Evolutionary conservation across 1,140 invertebrate genomes (phyloP), one percentile per base, ranked within the genome.

Genomic region (Macrosteles quadrilineatus): DNA sequence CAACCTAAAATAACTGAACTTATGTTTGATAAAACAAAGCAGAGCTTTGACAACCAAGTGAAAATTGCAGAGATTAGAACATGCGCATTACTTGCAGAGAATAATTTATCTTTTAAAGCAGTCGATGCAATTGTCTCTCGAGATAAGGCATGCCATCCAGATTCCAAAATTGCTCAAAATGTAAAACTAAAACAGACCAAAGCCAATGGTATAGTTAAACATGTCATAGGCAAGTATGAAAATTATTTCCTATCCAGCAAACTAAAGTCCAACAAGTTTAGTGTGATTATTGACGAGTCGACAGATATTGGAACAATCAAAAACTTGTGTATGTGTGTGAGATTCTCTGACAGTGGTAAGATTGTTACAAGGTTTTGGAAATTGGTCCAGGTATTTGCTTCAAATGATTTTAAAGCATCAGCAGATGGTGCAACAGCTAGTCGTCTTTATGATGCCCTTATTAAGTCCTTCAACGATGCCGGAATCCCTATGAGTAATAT

Each of bases 281-380:
- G 65, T 17, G 72, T 78, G 32, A 55, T 77, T 23, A 73, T 67
- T 4, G 76, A 77, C 45, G 76, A 77, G 67, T 77, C 77, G 9
- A 76, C 75, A 0, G 73, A 77, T 67, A 74, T 78, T 30, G 40
- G 71, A 23, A 65, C 67, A 2, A 14, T 64, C 2, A 73, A 75
- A 70, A 69, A 69, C 0, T 31, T 62, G n/a, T 74, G 76, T 68
- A 72, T 73, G 62, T 70, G 73, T 68, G 73, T 72, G 17, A 67
- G 73, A 65, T 79, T 74, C 76, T 79, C 73, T 71, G 73, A 77
- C 72, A 40, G 67, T 27, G 66, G 75, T 53, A 55, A 55, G 74
- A 71, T 80, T 2, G 71, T 73, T 0, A 79, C 72, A 57, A 65
- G 64, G 36, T 80, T 80, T 72, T 80, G 74, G 76, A 72, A 78